Evolutionary conservation across 2,797 vertebrate genomes (phyloP).

Genomic region (Sebastes melanostomus): DNA sequence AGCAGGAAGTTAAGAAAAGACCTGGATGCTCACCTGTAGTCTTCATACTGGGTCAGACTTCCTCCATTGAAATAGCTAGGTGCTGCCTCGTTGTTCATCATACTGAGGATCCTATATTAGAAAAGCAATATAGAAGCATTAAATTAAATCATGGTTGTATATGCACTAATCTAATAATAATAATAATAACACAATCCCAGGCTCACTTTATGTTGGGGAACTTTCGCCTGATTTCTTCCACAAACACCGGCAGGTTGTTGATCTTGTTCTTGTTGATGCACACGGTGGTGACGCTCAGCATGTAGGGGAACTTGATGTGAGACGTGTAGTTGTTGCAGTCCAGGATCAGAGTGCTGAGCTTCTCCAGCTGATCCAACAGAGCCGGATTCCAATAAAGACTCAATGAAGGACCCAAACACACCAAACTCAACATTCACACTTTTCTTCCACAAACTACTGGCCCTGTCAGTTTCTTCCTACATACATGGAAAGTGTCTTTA

Average conservation of each 20-base stretch:
- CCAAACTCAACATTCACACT: neutral
- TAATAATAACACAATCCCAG: neutral
- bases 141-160: neutral
- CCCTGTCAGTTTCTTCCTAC: too few species aligned
- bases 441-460: too few species aligned
- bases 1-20: neutral
- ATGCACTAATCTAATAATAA: neutral
- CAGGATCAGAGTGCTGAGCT: slow-evolving; percentile 82
- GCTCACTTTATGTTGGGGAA: slow-evolving; percentile 81
- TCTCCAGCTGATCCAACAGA: slow-evolving; percentile 78
- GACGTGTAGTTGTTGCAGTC: slow-evolving; percentile 83
- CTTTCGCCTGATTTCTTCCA: slow-evolving; percentile 79
- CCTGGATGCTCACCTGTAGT: slow-evolving; percentile 77
- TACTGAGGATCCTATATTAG: slow-evolving; percentile 78
- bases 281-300: slow-evolving; percentile 77
- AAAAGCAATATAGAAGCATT: neutral
- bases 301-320: slow-evolving; percentile 84
- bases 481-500: too few species aligned
- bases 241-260: slow-evolving; percentile 81
- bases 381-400: slow-evolving; percentile 77
- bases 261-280: slow-evolving; percentile 86
- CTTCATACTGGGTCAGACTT: slow-evolving; percentile 79
- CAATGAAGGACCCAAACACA: slow-evolving; percentile 69
- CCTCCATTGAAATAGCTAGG: slow-evolving; percentile 86
- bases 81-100: slow-evolving; percentile 86